Conservation (phyloP, 2,113 vertebrate species). For the Apaloderma vittatum region DNA sequence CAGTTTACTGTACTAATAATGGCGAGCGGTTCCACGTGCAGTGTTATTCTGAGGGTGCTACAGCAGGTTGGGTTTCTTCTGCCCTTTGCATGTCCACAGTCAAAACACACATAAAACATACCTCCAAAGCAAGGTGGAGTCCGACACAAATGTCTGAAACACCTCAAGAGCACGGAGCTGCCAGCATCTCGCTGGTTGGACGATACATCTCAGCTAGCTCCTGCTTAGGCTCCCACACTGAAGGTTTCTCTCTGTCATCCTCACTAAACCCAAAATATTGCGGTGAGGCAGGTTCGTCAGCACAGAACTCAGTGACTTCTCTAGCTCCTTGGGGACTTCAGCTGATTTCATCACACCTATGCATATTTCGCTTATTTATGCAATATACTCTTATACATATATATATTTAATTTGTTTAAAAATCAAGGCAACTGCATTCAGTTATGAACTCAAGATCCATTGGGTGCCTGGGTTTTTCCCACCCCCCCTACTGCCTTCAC, state of each 20-base stretch:
- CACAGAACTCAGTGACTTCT: accelerated
- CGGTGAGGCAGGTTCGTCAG: not conserved
- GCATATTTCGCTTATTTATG: not conserved
- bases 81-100: not conserved
- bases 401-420: not conserved
- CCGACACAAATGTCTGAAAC: not conserved
- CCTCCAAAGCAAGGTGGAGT: not conserved
- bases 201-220: not conserved
- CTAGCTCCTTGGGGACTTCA: not conserved
- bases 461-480: not conserved
- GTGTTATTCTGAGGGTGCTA: not conserved
- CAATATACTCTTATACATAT: not conserved
- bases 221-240: not conserved
- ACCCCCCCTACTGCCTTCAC: not conserved
- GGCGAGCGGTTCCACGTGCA: not conserved
- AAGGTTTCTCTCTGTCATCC: not conserved
- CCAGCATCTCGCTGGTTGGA: not conserved
- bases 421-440: not conserved
- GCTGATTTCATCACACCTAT: not conserved
- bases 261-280: not conserved
- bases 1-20: slow-evolving; percentile 53
- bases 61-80: not conserved
- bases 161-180: not conserved
- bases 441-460: not conserved
- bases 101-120: not conserved